phyloP scores from a whole-genome alignment of 2,797 vertebrate species.

The Cheirogaleus major region DNA sequence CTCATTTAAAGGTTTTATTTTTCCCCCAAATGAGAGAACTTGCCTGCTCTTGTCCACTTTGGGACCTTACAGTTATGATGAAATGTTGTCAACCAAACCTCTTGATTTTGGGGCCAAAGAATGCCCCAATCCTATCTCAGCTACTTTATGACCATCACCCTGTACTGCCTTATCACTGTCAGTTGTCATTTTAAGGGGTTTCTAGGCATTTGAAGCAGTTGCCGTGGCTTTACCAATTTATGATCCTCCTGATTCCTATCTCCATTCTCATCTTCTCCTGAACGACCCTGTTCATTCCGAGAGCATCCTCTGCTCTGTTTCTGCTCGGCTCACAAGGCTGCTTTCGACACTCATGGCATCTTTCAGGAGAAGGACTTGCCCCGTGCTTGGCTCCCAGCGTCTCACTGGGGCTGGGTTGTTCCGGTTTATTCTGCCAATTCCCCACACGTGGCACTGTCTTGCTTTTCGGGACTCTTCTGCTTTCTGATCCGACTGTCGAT shows the following conservation, averaged over 20 bases:
- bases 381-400: not conserved
- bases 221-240: not conserved
- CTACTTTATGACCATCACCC: fast-evolving
- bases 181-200: not conserved
- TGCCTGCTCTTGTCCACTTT: not conserved
- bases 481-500: not conserved
- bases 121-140: not conserved
- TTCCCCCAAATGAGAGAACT: not conserved
- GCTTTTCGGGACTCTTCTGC: not conserved
- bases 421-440: not conserved
- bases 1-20: not conserved
- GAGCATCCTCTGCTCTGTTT: not conserved
- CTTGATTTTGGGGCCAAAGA: not conserved
- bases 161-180: not conserved
- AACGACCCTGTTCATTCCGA: not conserved
- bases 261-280: not conserved
- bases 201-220: fast-evolving
- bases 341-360: fast-evolving
- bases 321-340: not conserved
- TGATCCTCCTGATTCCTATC: not conserved
- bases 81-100: not conserved
- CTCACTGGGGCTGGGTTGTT: fast-evolving
- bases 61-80: not conserved
- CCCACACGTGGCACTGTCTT: not conserved
- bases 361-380: not conserved